Percentiles rank a stretch among this genome's conserved stretches.
phyloP scores from a whole-genome alignment of 2,888 invertebrate species.

The Scaptomyza polygonia region DNA sequence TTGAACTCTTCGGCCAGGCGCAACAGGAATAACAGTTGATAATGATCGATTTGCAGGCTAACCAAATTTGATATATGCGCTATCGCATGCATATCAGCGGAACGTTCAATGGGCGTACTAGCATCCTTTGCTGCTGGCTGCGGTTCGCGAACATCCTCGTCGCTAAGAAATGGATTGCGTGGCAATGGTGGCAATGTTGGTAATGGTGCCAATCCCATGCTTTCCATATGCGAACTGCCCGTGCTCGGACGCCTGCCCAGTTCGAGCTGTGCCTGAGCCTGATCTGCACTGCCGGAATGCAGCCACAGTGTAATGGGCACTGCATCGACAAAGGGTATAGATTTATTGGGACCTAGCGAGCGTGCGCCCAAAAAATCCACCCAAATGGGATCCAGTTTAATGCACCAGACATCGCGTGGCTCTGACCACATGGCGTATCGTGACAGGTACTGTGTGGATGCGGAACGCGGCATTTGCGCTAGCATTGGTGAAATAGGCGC shows the following conservation, averaged over 20 bases:
- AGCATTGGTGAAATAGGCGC: slow-evolving; percentile 58
- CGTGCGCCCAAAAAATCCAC: slow-evolving; percentile 95
- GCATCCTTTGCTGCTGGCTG: slow-evolving; percentile 39
- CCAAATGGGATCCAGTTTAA: slow-evolving; percentile 95
- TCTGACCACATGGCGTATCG: slow-evolving; percentile 90
- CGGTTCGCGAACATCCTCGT: slow-evolving; percentile 71
- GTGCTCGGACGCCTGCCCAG: slow-evolving; percentile 40
- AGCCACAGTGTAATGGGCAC: slow-evolving; percentile 95
- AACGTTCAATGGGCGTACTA: slow-evolving; percentile 85
- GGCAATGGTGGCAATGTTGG: slow-evolving; percentile 62
- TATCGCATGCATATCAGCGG: slow-evolving; percentile 91
- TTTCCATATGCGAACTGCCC: slow-evolving; percentile 66
- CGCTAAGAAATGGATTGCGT: slow-evolving; percentile 82
- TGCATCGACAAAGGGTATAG: slow-evolving; percentile 92
- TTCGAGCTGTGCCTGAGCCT: slow-evolving; percentile 59
- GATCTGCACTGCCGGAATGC: slow-evolving; percentile 84
- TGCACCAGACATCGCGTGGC: slow-evolving; percentile 94
- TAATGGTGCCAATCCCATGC: slow-evolving; percentile 65
- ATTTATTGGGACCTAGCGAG: slow-evolving; percentile 89
- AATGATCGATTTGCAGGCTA: slow-evolving; percentile 96
- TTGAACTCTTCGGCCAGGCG: slow-evolving; percentile 92
- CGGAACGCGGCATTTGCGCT: slow-evolving; percentile 77
- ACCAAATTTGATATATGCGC: slow-evolving; percentile 93
- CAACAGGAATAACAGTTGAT: slow-evolving; percentile 95
- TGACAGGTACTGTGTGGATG: slow-evolving; percentile 81